A percentile compares a stretch with the other conserved stretches of the same genome.
These are phyloP conservation scores for Ladona fulva DNA, from an alignment of 1,140 invertebrate genomes.

Conservation along the genomic window DNA sequence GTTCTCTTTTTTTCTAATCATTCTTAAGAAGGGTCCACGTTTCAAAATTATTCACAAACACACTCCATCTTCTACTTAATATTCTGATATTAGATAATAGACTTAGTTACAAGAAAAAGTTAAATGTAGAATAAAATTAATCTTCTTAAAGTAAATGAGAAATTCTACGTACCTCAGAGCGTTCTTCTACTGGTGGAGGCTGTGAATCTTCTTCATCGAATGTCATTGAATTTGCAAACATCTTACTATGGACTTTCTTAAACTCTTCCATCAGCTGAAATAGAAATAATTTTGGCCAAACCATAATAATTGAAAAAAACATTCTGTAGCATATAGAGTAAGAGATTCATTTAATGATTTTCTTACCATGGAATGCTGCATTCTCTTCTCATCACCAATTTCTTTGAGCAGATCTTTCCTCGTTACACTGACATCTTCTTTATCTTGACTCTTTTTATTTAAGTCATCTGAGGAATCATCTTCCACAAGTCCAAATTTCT, in stretches of 20 bases:
- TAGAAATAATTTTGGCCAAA: background rate
- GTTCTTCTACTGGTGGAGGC: too few species aligned
- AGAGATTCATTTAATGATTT: background rate
- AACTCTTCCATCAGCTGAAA: slow-evolving; percentile 73
- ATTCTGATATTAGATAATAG: too few species aligned
- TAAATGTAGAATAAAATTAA: too few species aligned
- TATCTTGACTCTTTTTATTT: background rate
- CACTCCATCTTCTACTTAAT: too few species aligned
- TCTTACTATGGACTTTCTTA: slow-evolving; percentile 70
- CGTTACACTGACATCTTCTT: background rate
- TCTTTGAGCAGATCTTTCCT: slow-evolving; percentile 12
- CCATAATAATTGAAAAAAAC: background rate
- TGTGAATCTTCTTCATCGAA: background rate
- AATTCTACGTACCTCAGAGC: too few species aligned
- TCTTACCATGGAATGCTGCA: slow-evolving; percentile 4
- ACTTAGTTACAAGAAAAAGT: too few species aligned
- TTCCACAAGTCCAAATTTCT: too few species aligned
- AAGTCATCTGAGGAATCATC: background rate
- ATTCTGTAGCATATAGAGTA: background rate
- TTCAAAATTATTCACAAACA: too few species aligned
- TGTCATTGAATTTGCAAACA: slow-evolving; percentile 50
- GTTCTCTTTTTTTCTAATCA: too few species aligned
- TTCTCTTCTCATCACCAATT: slow-evolving; percentile 13
- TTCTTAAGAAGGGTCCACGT: too few species aligned
- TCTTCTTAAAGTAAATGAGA: too few species aligned